Evolutionary conservation across 2,797 vertebrate species (phyloP), one percentile per base, ranked within the genome.

Genomic region (Eulemur rubriventer): DNA sequence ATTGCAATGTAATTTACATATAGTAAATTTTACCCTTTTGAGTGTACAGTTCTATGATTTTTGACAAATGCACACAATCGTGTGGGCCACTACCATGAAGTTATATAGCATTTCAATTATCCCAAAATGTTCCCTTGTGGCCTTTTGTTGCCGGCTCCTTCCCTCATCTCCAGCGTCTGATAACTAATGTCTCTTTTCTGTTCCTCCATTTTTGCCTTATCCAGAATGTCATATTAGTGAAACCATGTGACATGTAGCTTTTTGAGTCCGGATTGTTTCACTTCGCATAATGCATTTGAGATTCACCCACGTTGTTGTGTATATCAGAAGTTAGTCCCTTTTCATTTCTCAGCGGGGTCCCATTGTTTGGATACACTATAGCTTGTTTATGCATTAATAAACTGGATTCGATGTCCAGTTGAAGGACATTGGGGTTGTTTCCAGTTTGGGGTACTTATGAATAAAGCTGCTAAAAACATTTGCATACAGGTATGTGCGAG

Each of bases 381-480:
- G 52, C n/a, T 83, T 52, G 41, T 14, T 81, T 55, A 65, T 81
- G 20, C 17, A 22, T 38, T 83, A 14, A 67, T 61, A 63, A n/a
- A 65, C 0, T n/a, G 30, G 16, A 33, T 33, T 65, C 3, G 0
- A n/a, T n/a, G 63, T 65, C 61, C 20, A 48, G 6, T 1, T 43
- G 35, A 70, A 81, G n/a, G 43, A 78, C 17, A 13, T 33, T 9
- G 8, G 5, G 7, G 20, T 80, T 33, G 28, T 61, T 69, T 88
- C 33, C 33, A 85, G 16, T 70, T 86, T 50, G 28, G 0, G 8
- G 26, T n/a, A 48, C 22, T 95, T 82, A 46, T 48, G 46, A 94
- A 70, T n/a, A 76, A 85, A 81, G 33, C 38, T 78, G 17, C 69
- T 82, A 24, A 94, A 73, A 96, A 88, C 16, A 78, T 88, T 89